phyloP scores from a whole-genome alignment of 23 tunicate species.

The Botrylloides violaceus region DNA sequence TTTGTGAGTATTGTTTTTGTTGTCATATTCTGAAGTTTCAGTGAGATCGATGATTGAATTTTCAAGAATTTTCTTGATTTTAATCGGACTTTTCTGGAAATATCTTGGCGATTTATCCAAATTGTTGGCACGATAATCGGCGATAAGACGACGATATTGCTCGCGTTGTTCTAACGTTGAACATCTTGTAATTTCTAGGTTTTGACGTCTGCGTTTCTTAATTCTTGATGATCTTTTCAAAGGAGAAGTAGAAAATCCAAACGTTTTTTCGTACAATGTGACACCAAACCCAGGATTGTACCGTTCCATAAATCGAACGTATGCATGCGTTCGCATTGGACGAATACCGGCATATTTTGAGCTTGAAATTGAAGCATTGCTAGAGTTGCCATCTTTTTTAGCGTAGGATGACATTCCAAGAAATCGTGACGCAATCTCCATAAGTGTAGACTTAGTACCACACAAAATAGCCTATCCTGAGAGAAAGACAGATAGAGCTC shows the following conservation, averaged over 20 bases:
- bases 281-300: not conserved
- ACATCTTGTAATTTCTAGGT: conserved; percentile 44
- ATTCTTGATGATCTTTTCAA: not conserved
- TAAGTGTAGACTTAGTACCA: too few species aligned
- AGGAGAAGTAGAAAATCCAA: conserved; percentile 14
- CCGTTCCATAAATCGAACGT: not conserved
- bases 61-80: not conserved
- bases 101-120: conserved; percentile 23
- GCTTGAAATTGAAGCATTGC: not conserved
- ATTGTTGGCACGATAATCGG: conserved; percentile 31
- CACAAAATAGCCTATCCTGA: too few species aligned
- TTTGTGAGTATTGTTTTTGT: not conserved
- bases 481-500: too few species aligned
- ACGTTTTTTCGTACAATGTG: conserved; percentile 7
- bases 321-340: conserved; percentile 10
- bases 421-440: not conserved
- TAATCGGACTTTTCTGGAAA: not conserved
- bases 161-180: conserved; percentile 56
- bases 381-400: not conserved
- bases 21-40: not conserved
- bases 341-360: too few species aligned
- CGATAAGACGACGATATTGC: conserved; percentile 56
- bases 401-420: not conserved
- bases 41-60: conserved; percentile 5
- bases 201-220: conserved; percentile 8